A percentile compares a stretch with the other conserved stretches of the same genome.
Conservation (phyloP, 2,888 invertebrate genomes). For the Drosophila multiciliata region DNA sequence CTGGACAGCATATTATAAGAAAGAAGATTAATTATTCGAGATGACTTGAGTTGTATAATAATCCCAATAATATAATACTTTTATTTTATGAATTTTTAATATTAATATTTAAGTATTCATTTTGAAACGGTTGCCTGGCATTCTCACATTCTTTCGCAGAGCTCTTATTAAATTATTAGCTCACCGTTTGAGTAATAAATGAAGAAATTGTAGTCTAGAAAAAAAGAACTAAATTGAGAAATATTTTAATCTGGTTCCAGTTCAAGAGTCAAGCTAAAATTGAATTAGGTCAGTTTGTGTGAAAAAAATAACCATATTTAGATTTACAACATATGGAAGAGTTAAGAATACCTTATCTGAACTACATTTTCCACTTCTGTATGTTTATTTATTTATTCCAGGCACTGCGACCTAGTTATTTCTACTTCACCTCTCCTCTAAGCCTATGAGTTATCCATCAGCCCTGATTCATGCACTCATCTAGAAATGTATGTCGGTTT, state of each 20-base stretch:
- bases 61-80: not conserved
- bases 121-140: not conserved
- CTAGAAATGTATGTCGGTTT: not conserved
- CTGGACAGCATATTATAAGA: not conserved
- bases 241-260: not conserved
- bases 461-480: not conserved
- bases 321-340: not conserved
- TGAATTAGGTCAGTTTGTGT: not conserved
- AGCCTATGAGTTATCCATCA: not conserved
- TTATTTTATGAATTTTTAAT: not conserved
- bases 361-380: not conserved
- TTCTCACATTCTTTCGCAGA: not conserved
- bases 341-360: not conserved
- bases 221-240: not conserved
- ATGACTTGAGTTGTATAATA: not conserved
- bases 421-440: not conserved
- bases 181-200: not conserved
- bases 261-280: not conserved
- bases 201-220: not conserved
- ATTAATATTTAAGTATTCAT: not conserved
- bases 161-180: conserved; percentile 1
- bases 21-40: not conserved
- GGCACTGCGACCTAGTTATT: not conserved
- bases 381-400: not conserved
- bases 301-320: not conserved